Base-by-base conservation (phyloP, 2,113 vertebrate species). In the Oncorhynchus kisutch region DNA sequence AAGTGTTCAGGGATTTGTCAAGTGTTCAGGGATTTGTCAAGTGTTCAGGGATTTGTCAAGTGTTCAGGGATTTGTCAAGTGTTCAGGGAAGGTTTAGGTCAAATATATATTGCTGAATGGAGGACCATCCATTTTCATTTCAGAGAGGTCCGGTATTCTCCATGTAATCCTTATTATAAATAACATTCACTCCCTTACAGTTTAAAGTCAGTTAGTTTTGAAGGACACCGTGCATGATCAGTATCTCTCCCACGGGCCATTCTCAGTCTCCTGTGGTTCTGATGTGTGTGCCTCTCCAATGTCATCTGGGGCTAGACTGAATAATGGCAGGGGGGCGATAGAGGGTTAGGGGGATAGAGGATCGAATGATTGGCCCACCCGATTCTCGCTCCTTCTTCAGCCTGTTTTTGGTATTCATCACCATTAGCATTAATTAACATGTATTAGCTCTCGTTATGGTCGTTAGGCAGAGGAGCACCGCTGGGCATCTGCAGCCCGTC, bases 341-440 rank as follows among this genome's bases (percentile, higher is more conserved):
- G 72, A 71, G 65, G 73, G 73, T 69, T 22, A 9, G 67, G 34
- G 54, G 67, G 68, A 65, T 67, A 71, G 71, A 76, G 71, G 71
- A 73, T 78, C 4, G 54, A 79, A 82, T 71, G 76, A n/a, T 66
- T 82, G 74, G 24, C 72, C 54, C 1, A 22, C 65, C 70, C n/a
- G 18, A 82, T 82, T 73, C 76, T 82, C 74, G 59, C 76, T 81
- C 27, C 67, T 74, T 79, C 71, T 54, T 31, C 39, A 1, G 2
- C 9, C 39, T 45, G 39, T 45, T 11, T 45, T 45, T 45, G 39
- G 62, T 80, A 90, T 90, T 85, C 73, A 83, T 89, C 84, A 81
- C 79, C 87, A 84, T 92, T 90, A 91, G 75, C 29, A 71, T 79
- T 82, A 81, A 91, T 90, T 87, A 87, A 78, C 86, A 81, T 80